phyloP scores from a whole-genome alignment of 2,888 invertebrate genomes.

The Ischnura elegans region DNA sequence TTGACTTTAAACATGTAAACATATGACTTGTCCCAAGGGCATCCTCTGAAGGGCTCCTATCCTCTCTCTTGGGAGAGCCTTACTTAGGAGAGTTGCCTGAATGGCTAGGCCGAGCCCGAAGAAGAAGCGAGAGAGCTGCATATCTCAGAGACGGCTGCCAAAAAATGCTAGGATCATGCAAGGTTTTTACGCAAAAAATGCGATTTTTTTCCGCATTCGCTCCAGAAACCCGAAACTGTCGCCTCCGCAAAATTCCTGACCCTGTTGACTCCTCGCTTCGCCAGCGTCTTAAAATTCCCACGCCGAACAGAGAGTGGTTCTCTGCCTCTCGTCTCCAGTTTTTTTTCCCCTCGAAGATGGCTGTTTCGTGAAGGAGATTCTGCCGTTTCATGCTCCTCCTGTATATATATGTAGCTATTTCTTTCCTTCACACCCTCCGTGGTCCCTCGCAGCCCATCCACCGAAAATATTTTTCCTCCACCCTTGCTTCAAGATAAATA shows the following conservation, averaged over 20 bases:
- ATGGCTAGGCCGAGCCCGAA: background rate
- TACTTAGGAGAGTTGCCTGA: background rate
- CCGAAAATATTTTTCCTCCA: background rate
- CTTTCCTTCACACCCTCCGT: background rate
- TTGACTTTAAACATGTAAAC: background rate
- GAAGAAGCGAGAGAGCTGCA: background rate
- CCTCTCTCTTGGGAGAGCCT: background rate
- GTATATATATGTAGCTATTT: background rate
- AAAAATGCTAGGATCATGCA: background rate
- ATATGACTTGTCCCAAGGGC: background rate
- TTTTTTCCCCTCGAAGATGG: background rate
- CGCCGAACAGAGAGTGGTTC: background rate
- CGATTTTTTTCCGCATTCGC: background rate
- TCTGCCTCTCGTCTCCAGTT: background rate
- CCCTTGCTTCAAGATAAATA: background rate
- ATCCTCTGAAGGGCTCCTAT: background rate
- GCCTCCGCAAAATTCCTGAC: conserved; percentile 30
- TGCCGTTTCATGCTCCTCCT: background rate
- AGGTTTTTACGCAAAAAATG: background rate
- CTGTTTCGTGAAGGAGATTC: background rate
- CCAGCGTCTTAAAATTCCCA: background rate
- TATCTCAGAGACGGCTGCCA: background rate
- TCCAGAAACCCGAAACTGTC: background rate
- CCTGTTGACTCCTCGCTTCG: conserved; percentile 11
- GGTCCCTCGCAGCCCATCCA: no score